These are phyloP conservation scores for Dendroctonus ponderosae DNA, from an alignment of 1,140 invertebrate species.

Conservation along the genomic window DNA sequence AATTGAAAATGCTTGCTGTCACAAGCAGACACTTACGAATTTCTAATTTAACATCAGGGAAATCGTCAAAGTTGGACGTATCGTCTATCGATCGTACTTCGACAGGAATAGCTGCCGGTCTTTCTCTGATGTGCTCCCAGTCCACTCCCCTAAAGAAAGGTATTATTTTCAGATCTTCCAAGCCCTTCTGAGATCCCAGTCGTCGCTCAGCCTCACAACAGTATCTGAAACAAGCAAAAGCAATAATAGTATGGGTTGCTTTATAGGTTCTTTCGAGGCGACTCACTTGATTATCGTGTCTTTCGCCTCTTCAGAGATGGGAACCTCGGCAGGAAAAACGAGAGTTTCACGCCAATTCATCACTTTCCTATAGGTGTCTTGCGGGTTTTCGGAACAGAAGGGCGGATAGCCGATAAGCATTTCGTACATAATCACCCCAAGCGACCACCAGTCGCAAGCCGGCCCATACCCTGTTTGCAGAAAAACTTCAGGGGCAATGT, in stretches of 20 bases:
- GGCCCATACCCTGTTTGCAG: conserved; percentile 96
- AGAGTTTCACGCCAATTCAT: conserved; percentile 99
- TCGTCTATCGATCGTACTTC: conserved; percentile 94
- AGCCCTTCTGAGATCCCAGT: conserved; percentile 84
- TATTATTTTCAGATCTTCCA: conserved; percentile 83
- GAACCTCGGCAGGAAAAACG: conserved; percentile 97
- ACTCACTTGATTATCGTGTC: conserved; percentile 69
- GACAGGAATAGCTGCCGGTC: conserved; percentile 95
- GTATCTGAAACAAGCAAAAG: conserved; percentile 60
- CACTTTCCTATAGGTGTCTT: conserved; percentile 99
- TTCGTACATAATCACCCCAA: conserved; percentile 99
- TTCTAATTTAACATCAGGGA: conserved; percentile 97
- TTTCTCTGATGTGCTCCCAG: conserved; percentile 94
- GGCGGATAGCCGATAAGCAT: conserved; percentile 99
- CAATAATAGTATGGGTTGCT: no score
- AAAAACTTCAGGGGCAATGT: conserved; percentile 97
- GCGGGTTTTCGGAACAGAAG: conserved; percentile 98
- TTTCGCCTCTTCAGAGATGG: conserved; percentile 92
- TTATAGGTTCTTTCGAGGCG: no score
- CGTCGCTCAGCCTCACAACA: conserved; percentile 92
- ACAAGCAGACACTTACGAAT: conserved; percentile 78
- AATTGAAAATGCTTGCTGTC: no score
- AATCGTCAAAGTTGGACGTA: conserved; percentile 99
- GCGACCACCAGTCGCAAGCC: conserved; percentile 98
- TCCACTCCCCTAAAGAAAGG: conserved; percentile 91